Evolutionary conservation across 2,888 invertebrate genomes (phyloP), one percentile per base, ranked within the genome.

Genomic region (Eumacrocentrus americanus): DNA sequence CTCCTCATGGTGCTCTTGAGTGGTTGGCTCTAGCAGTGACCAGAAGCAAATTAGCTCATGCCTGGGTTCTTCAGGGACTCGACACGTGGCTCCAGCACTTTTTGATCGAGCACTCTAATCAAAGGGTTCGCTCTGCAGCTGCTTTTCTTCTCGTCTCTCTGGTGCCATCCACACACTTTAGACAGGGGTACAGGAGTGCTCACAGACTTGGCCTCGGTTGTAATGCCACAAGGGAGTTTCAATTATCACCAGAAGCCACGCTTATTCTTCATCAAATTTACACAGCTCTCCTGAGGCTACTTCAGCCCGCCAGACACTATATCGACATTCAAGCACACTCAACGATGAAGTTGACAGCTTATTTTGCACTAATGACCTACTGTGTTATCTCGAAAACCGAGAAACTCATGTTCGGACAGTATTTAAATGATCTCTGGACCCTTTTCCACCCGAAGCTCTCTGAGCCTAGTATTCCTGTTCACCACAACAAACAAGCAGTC

Each of bases 321-420:
- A 91, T 91, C 0, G 94, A 94, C 73, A 89, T 91, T 71, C 89
- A 89, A 51, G 88, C 89, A 6, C 95, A 96, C 78, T 94, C 95
- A 58, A 92, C 95, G 1, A 91, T 91, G 82, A 95, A 95, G 81
- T 84, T 97, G 61, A 94, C 94, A 29, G 92, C 94, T 6, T 96
- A 95, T 82, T 96, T 97, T 82, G 92, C 94, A 52, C 87, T 96
- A 59, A 87, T 96, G 84, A 91, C 93, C 54, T 95, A 95, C 78
- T 96, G 95, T 81, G 90, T 95, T 72, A 88, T 95, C 71, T 91
- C 94, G 53, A 89, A 91, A 75, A 90, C 91, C 60, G 96, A 97
- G 82, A 96, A 96, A 82, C 84, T 94, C 51, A 92, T 96, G 95
- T 94, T 96, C 82, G 92, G 94, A n/a, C 91, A 91, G 69, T 94